A percentile compares a stretch with the other conserved stretches of the same genome.
Evolutionary conservation across 2,797 vertebrate genomes (phyloP).

Genomic region (Sebastolobus altivelis): DNA sequence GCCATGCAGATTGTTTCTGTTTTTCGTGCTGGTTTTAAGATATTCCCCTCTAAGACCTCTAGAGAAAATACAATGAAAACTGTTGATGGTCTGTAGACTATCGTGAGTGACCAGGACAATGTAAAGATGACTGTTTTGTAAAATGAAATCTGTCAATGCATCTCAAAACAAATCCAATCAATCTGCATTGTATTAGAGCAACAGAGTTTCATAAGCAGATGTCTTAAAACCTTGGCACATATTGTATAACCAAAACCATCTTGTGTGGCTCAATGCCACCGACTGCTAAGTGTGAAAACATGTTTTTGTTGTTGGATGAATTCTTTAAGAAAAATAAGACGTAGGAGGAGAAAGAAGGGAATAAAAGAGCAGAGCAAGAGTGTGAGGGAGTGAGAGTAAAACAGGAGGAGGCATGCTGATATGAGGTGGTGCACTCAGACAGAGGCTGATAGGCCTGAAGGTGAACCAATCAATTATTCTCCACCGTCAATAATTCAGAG

Average conservation of each 20-base stretch:
- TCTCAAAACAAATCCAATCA: background rate
- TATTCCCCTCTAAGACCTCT: background rate
- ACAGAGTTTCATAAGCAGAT: background rate
- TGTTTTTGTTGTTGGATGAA: background rate
- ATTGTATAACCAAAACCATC: background rate
- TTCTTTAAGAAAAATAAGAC: background rate
- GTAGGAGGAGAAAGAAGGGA: conserved; percentile 12
- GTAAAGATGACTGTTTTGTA: no score
- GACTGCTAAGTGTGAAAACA: background rate
- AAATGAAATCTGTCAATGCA: background rate
- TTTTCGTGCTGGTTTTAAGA: conserved; percentile 6
- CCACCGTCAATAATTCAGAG: conserved; percentile 84
- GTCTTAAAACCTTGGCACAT: background rate
- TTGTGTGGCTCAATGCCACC: background rate
- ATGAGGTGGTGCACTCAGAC: conserved; percentile 74
- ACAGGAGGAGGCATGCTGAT: conserved; percentile 66
- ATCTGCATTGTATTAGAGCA: background rate
- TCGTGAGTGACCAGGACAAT: background rate
- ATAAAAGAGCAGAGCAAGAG: conserved; percentile 26
- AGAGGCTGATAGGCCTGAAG: conserved; percentile 81
- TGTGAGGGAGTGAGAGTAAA: conserved; percentile 46
- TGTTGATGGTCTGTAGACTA: background rate
- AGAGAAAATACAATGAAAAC: background rate
- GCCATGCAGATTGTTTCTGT: background rate
- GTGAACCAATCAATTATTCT: conserved; percentile 87